Percentiles rank a stretch among this genome's conserved stretches.
Conservation (phyloP, 2,113 vertebrate species). For the Electrona antarctica region DNA sequence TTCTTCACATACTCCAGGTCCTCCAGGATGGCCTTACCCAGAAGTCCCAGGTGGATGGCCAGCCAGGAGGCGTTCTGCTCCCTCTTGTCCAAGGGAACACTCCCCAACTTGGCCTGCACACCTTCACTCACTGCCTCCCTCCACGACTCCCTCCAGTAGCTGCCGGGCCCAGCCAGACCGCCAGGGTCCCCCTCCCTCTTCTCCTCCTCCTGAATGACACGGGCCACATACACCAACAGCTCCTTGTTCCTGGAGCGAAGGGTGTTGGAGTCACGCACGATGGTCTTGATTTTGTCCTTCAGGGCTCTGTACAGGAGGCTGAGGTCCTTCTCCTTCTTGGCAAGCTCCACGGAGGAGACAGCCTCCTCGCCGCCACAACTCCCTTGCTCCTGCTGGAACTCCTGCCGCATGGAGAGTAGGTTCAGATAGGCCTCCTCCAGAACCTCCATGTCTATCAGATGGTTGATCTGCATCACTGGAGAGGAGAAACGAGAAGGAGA, state of each 20-base stretch:
- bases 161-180: slow-evolving; percentile 20
- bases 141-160: slow-evolving; percentile 74
- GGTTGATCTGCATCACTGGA: slow-evolving; percentile 80
- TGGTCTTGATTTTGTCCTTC: slow-evolving; percentile 56
- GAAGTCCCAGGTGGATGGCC: slow-evolving; percentile 73
- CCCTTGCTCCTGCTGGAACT: slow-evolving; percentile 62
- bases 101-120: slow-evolving; percentile 53
- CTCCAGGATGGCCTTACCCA: slow-evolving; percentile 72
- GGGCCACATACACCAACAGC: slow-evolving; percentile 62
- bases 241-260: slow-evolving; percentile 51
- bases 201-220: slow-evolving; percentile 78
- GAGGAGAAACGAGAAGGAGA: background rate
- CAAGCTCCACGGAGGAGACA: slow-evolving; percentile 48
- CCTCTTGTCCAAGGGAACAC: slow-evolving; percentile 53
- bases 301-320: slow-evolving; percentile 66
- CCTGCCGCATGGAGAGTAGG: slow-evolving; percentile 68
- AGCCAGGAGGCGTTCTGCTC: slow-evolving; percentile 73
- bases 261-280: slow-evolving; percentile 69
- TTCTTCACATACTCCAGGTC: slow-evolving; percentile 71
- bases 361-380: slow-evolving; percentile 5
- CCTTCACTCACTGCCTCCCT: slow-evolving; percentile 62
- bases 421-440: slow-evolving; percentile 77
- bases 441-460: slow-evolving; percentile 68
- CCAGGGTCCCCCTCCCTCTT: slow-evolving; percentile 43
- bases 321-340: slow-evolving; percentile 78